These are phyloP conservation scores for Pogonocichla stellata DNA, from an alignment of 2,113 vertebrate genomes.

Conservation along the genomic window DNA sequence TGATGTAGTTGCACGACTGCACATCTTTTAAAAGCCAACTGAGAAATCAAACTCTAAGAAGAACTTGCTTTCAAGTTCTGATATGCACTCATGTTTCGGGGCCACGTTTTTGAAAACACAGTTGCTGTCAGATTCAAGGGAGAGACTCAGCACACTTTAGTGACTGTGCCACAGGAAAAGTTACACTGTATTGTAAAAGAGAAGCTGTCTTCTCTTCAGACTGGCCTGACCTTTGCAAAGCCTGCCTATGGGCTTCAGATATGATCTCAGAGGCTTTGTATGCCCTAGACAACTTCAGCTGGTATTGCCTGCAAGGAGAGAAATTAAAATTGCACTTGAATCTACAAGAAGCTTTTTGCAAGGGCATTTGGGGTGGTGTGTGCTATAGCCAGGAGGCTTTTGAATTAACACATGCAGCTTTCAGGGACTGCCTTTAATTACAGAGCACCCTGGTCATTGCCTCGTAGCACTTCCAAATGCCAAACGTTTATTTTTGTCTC, in stretches of 20 bases:
- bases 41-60: conserved; percentile 45
- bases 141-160: neutral
- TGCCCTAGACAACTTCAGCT: conserved; percentile 22
- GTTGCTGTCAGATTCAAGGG: neutral
- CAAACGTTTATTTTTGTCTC: conserved; percentile 43
- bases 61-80: conserved; percentile 64
- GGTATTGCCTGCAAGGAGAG: conserved; percentile 26
- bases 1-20: conserved; percentile 69
- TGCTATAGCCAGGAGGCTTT: conserved; percentile 51
- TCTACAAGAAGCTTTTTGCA: conserved; percentile 47
- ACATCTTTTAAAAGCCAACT: conserved; percentile 64
- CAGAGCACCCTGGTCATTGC: conserved; percentile 43
- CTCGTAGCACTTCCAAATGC: conserved; percentile 31
- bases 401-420: conserved; percentile 44
- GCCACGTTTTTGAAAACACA: neutral
- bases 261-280: conserved; percentile 34
- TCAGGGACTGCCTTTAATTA: conserved; percentile 63
- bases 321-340: conserved; percentile 51
- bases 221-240: conserved; percentile 12
- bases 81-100: neutral
- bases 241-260: conserved; percentile 48
- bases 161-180: neutral
- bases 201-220: neutral
- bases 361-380: conserved; percentile 38
- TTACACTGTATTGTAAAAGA: neutral